phyloP scores from a whole-genome alignment of 1,140 invertebrate genomes.

The Galleria mellonella region DNA sequence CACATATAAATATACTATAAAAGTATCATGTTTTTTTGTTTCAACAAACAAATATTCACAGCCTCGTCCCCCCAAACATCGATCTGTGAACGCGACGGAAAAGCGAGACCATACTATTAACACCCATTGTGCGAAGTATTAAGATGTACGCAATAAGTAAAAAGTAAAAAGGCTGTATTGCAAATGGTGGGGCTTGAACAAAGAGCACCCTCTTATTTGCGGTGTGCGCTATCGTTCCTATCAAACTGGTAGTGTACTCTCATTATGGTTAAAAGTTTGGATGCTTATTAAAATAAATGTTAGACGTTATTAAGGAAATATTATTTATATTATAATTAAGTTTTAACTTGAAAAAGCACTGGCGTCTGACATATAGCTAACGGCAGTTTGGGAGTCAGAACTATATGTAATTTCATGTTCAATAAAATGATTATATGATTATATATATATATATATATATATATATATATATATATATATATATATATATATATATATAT shows the following conservation, averaged over 20 bases:
- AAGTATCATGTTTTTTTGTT: too few relatives aligned
- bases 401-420: too few relatives aligned
- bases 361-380: too few relatives aligned
- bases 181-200: background rate
- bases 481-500: too few relatives aligned
- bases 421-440: too few relatives aligned
- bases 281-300: background rate
- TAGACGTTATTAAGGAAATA: too few relatives aligned
- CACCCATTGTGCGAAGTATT: background rate
- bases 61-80: background rate
- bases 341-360: too few relatives aligned
- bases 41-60: background rate
- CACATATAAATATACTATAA: too few relatives aligned
- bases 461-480: too few relatives aligned
- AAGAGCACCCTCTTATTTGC: background rate
- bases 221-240: background rate
- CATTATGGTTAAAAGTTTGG: background rate
- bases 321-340: too few relatives aligned
- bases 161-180: slow-evolving; percentile 2
- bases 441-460: too few relatives aligned
- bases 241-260: background rate
- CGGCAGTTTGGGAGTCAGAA: too few relatives aligned
- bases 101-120: background rate
- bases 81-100: background rate
- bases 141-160: slow-evolving; percentile 5